Evolutionary conservation across 2,888 invertebrate species (phyloP), one percentile per base, ranked within the genome.

Genomic region (Iselma pallidipennis): DNA sequence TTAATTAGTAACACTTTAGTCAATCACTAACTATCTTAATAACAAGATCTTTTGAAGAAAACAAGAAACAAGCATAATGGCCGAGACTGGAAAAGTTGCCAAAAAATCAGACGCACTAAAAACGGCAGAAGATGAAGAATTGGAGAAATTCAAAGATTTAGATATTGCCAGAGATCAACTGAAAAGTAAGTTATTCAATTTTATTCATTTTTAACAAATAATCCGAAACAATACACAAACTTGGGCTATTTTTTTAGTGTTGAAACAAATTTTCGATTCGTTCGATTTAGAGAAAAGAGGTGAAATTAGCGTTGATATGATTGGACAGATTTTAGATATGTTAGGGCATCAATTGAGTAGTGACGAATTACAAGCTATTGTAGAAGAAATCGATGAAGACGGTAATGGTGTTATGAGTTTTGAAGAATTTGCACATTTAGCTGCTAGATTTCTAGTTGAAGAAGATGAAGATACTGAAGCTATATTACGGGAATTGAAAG

Each of bases 391-490:
- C 66, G 98, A 98, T 79, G 88, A 87, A 64, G 90, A 91, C 67
- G 91, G 92, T 54, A 89, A 91, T 55, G 96, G 96, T 2, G 90
- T 93, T 77, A 85, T 98, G 78, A 91, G 91, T 74, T 97, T 96
- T 81, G 89, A 90, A 53, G 95, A 96, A 78, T 98, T 98, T 81
- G 91, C 92, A 64, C 84, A 87, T 48, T 81, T 97, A 70, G 92
- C 95, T 3, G 89, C 95, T 59, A 89, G 92, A 76, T 98, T 97
- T 82, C 85, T 98, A 65, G 84, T 88, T 56, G 92, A 92, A 80
- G 94, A 92, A 71, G 93, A 93, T 70, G 91, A 91, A 73, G 97
- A 98, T 79, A 89, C 91, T 28, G 96, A 95, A 74, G 92, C 93
- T 0, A 88, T 96, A 82, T 87, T 95, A 71, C 87, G 90, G 68